phyloP scores from a whole-genome alignment of 2,888 invertebrate species.

The Nymphalis urticae region DNA sequence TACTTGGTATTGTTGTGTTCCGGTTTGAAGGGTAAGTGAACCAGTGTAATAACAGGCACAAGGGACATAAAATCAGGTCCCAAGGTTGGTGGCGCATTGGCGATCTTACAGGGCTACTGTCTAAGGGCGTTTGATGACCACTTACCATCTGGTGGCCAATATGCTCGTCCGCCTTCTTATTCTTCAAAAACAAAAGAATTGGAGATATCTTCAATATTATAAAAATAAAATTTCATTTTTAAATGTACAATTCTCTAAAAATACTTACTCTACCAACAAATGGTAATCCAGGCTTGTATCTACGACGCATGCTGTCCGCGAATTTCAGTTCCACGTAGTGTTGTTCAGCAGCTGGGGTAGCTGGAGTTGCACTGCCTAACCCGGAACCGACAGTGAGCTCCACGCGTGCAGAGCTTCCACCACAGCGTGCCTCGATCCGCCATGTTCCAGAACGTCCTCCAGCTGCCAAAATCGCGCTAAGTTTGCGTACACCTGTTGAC shows the following conservation, averaged over 20 bases:
- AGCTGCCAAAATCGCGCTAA: conserved; percentile 78
- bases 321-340: conserved; percentile 85
- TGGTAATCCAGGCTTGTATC: conserved; percentile 85
- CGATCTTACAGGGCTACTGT: too few relatives aligned
- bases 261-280: conserved; percentile 84
- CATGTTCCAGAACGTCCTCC: conserved; percentile 82
- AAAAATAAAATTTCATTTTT: too few relatives aligned
- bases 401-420: conserved; percentile 79
- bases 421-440: conserved; percentile 78
- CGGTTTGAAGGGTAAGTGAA: too few relatives aligned
- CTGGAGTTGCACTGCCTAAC: conserved; percentile 67
- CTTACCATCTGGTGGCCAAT: too few relatives aligned
- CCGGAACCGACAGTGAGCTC: conserved; percentile 79
- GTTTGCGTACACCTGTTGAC: conserved; percentile 80
- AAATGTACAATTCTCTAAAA: background rate
- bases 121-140: too few relatives aligned
- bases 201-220: too few relatives aligned
- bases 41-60: too few relatives aligned
- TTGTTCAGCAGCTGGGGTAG: conserved; percentile 84
- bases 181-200: too few relatives aligned
- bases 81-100: too few relatives aligned
- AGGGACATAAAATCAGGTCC: too few relatives aligned
- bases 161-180: too few relatives aligned
- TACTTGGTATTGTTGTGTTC: too few relatives aligned
- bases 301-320: conserved; percentile 83